phyloP scores from a whole-genome alignment of 2,888 invertebrate genomes.

The Caenorhabditis angaria region DNA sequence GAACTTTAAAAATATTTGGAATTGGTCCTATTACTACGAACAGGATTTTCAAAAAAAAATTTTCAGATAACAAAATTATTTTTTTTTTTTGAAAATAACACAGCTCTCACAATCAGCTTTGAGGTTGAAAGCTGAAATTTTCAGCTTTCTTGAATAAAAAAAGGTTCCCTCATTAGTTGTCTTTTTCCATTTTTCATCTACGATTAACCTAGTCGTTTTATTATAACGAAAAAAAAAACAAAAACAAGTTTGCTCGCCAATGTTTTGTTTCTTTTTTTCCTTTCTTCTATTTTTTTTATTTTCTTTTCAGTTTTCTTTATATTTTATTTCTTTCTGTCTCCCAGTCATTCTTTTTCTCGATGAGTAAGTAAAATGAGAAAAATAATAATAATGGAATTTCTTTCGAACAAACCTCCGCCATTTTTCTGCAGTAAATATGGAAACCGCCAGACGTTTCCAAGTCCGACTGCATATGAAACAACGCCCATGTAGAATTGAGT shows the following conservation, averaged over 20 bases:
- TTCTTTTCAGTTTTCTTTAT: too few relatives aligned
- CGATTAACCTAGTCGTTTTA: not conserved
- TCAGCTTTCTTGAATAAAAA: not conserved
- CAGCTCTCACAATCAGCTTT: too few relatives aligned
- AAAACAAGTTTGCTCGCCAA: not conserved
- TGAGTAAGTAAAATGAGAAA: constrained; percentile 4
- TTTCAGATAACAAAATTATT: too few relatives aligned
- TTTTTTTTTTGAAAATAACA: too few relatives aligned
- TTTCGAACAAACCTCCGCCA: constrained; percentile 81
- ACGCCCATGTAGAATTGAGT: constrained; percentile 89
- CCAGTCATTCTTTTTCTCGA: constrained; percentile 6
- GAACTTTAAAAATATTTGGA: too few relatives aligned
- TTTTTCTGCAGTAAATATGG: constrained; percentile 89
- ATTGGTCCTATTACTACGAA: too few relatives aligned
- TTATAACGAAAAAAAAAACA: constrained; percentile 1
- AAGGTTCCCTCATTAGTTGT: not conserved
- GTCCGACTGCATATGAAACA: constrained; percentile 91
- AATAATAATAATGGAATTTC: constrained; percentile 1
- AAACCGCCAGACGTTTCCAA: constrained; percentile 94
- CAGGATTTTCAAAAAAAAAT: too few relatives aligned
- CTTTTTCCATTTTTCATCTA: not conserved
- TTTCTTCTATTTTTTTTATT: not conserved
- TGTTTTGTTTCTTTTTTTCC: constrained; percentile 6
- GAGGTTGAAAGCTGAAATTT: too few relatives aligned
- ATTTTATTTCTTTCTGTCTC: constrained; percentile 1